Base-by-base conservation (phyloP, 2,888 invertebrate species). In the Sicus ferrugineus region DNA sequence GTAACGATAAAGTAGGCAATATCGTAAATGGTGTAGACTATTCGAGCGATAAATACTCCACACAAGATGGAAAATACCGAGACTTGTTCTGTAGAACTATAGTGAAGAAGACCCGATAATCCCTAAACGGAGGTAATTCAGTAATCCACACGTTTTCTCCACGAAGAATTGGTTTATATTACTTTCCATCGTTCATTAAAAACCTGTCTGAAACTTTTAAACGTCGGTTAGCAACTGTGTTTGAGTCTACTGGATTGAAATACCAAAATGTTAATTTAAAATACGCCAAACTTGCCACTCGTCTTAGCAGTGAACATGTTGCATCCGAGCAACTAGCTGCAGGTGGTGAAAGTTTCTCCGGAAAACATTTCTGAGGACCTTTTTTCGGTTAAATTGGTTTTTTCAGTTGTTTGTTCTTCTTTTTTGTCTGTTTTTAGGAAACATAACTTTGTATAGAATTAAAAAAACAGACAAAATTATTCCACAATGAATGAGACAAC, bases 321-420 rank as follows among this genome's bases (percentile, higher is more conserved):
- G 63, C 63, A 48, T 63, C 48, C 28, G 7, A 14, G 30, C 2
- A 46, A 28, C 46, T 16, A 6, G 23, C 62, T 46, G 62, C 4
- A 46, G 23, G 62, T 28, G 28, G 62, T 28, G 62, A 46, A 62
- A 62, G 62, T 62, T 62, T 56, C 38, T 26, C 28, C 26, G 21
- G 19, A 23, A 26, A 9, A n/a, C n/a, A n/a, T 23, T 23, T 9
- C n/a, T 26, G 26, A 26, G 42, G 21, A 21, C 14, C 11, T 59
- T 59, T 59, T 59, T 42, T n/a, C n/a, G n/a, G 26, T 38, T 56
- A 5, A 1, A 14, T 56, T 56, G 21, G 23, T n/a, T 56, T 30
- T 30, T 30, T 56, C 19, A 14, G 30, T 56, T 56, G 56, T 30
- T 14, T 56, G 23, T 56, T 21, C 21, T 38, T 38, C 14, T 59